Conservation (phyloP, 92 coral and sea anemone species). For the Phenganax stokvisi region DNA sequence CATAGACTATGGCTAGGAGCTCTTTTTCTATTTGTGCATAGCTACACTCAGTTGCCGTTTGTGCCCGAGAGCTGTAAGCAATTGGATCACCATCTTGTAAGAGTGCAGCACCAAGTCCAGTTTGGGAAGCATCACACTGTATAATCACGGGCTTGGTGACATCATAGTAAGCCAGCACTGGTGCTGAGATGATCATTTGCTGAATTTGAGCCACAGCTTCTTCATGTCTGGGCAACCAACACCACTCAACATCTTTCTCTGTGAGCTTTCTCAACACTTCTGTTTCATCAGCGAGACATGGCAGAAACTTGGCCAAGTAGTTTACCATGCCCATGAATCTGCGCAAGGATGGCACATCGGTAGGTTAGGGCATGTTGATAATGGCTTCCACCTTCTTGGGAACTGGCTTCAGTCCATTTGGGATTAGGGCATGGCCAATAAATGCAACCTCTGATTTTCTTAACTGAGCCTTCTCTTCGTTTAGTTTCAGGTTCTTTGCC, state of each 20-base stretch:
- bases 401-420: neutral
- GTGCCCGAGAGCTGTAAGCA: slow-evolving; percentile 37
- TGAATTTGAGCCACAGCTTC: slow-evolving; percentile 19
- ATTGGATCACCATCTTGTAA: slow-evolving; percentile 15
- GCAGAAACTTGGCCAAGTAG: neutral
- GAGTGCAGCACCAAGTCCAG: neutral
- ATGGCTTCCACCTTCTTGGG: no score
- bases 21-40: no score
- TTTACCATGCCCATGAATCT: no score
- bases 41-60: no score
- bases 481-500: neutral
- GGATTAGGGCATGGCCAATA: slow-evolving; percentile 24
- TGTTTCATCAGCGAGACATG: neutral
- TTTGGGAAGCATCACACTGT: slow-evolving; percentile 6
- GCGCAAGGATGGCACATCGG: no score
- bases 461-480: neutral
- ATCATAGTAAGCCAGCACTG: neutral
- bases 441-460: slow-evolving; percentile 3
- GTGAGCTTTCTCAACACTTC: no score
- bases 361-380: no score
- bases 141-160: neutral
- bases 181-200: no score
- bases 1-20: no score
- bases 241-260: no score
- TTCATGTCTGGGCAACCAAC: no score